Conservation (phyloP, 2,888 invertebrate species). For the Silvanus unidentatus region DNA sequence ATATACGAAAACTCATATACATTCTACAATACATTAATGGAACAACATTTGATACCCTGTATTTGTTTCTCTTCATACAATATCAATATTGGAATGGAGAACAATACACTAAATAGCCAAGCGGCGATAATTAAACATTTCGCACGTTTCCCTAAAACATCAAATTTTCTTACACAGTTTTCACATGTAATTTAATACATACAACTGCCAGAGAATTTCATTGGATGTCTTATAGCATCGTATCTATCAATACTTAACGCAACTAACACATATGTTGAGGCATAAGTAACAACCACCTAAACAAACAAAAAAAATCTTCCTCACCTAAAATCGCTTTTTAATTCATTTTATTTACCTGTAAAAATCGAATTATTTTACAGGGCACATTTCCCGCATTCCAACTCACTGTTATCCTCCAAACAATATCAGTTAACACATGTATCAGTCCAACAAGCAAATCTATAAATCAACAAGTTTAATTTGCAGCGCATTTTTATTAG, state of each 20-base stretch:
- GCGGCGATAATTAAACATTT: slow-evolving; percentile 70
- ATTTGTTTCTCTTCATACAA: slow-evolving; percentile 71
- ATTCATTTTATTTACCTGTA: slow-evolving; percentile 53
- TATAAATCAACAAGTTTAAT: slow-evolving; percentile 46
- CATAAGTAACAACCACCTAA: slow-evolving; percentile 80
- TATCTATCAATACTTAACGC: slow-evolving; percentile 87
- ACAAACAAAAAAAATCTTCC: no score
- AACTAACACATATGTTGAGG: slow-evolving; percentile 84
- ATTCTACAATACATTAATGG: no score
- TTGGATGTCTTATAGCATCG: slow-evolving; percentile 88
- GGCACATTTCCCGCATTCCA: slow-evolving; percentile 83
- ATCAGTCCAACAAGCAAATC: slow-evolving; percentile 84
- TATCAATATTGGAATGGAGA: slow-evolving; percentile 73
- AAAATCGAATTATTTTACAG: slow-evolving; percentile 77
- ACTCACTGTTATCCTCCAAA: slow-evolving; percentile 78
- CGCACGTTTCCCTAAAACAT: slow-evolving; percentile 71
- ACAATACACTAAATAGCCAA: slow-evolving; percentile 73
- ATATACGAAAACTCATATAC: no score
- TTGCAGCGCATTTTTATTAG: not conserved
- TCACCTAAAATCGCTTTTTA: not conserved
- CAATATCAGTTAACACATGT: slow-evolving; percentile 78
- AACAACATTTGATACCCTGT: slow-evolving; percentile 62
- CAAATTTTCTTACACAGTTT: slow-evolving; percentile 3
- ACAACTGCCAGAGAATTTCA: slow-evolving; percentile 92
- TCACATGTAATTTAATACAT: slow-evolving; percentile 48